These are phyloP conservation scores for Phaedon cochleariae DNA, from an alignment of 2,888 invertebrate genomes.

Conservation along the genomic window DNA sequence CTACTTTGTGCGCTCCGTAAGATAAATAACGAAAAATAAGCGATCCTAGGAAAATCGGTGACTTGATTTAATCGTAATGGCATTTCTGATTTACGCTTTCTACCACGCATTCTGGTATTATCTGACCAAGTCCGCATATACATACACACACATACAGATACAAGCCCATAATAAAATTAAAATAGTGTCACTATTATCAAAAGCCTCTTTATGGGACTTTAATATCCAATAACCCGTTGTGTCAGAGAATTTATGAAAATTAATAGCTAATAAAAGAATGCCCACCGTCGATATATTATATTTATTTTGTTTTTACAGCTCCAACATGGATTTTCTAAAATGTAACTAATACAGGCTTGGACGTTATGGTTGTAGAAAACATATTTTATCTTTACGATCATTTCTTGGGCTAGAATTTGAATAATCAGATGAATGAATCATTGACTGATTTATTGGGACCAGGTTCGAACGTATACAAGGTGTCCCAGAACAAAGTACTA, in stretches of 20 bases:
- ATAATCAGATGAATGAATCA: slow-evolving; percentile 6
- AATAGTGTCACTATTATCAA: slow-evolving; percentile 49
- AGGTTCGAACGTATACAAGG: too few species aligned
- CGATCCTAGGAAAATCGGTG: too few species aligned
- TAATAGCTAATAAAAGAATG: slow-evolving; percentile 50
- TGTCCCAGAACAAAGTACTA: too few species aligned
- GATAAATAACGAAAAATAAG: too few species aligned
- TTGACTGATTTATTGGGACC: not conserved
- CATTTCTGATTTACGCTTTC: slow-evolving; percentile 31
- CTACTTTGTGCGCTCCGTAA: too few species aligned
- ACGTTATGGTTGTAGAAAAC: slow-evolving; percentile 19
- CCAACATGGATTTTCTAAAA: slow-evolving; percentile 30
- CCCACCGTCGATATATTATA: slow-evolving; percentile 42
- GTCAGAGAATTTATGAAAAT: slow-evolving; percentile 50
- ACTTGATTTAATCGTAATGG: slow-evolving; percentile 27
- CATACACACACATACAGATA: slow-evolving; percentile 9
- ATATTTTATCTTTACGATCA: slow-evolving; percentile 23
- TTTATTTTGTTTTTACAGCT: slow-evolving; percentile 42
- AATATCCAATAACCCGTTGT: slow-evolving; percentile 50
- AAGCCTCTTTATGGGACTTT: slow-evolving; percentile 48
- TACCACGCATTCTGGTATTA: slow-evolving; percentile 31
- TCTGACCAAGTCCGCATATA: slow-evolving; percentile 19
- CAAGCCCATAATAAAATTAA: slow-evolving; percentile 41
- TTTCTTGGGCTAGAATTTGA: slow-evolving; percentile 13
- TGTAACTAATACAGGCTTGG: slow-evolving; percentile 31